Base-by-base conservation (phyloP, 2,113 vertebrate species). In the Cynopterus brachyotis region DNA sequence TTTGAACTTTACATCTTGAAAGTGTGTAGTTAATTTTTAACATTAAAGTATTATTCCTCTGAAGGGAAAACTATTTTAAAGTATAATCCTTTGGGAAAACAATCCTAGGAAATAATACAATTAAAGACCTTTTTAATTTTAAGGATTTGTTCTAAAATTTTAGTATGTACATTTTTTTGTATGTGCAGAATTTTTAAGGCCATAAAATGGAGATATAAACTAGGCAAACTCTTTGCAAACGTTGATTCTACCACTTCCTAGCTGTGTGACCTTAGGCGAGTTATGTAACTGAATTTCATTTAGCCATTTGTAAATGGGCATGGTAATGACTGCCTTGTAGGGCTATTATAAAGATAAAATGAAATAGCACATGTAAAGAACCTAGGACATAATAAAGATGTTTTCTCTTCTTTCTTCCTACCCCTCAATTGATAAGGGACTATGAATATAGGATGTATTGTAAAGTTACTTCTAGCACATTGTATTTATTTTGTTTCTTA, bases 401-500 rank as follows among this genome's bases (percentile, higher is more conserved):
- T 75, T 94, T 91, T 94, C 42, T 94, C 16, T 96, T 3, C 19
- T 79, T 86, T 92, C 60, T 72, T 66, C 66, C 26, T 64, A 35
- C 40, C 76, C 60, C 24, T 80, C 16, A 89, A 0, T 45, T 91
- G 64, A 78, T 84, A 83, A 35, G 26, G 73, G 28, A 59, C 42
- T 93, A 30, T 80, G 89, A 83, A 70, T 84, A 78, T 60, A 69
- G 6, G 66, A 45, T 42, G 13, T 35, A 83, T 72, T 82, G 17
- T 89, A 87, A 93, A 91, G 28, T 89, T 75, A n/a, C 28, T 89
- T 91, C 37, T 7, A 69, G 47, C 30, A 84, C 53, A 28, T 45
- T 22, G 20, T 97, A 42, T 95, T 96, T 97, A 80, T 97, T 97
- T 96, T 97, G 86, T 95, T 95, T 92, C 91, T 94, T 94, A 96